Percentiles rank a stretch among this genome's conserved stretches.
Conservation (phyloP, 2,113 vertebrate species). For the Paralichthys olivaceus region DNA sequence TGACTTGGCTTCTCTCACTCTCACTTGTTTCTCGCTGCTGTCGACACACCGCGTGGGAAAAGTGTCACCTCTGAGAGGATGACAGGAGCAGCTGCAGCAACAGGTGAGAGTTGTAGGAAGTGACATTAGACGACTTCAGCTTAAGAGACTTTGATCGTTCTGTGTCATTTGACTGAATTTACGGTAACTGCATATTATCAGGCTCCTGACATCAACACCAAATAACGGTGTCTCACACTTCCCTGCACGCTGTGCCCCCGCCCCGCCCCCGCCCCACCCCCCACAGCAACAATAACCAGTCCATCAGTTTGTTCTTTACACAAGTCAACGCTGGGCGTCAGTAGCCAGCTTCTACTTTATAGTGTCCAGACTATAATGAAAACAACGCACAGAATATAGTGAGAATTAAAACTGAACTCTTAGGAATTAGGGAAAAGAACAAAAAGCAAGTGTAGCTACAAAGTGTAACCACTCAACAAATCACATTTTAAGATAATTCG, state of each 20-base stretch:
- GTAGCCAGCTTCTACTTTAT: not conserved
- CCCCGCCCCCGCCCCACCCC: not conserved
- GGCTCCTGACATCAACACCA: not conserved
- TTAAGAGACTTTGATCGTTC: not conserved
- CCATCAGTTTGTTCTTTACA: not conserved
- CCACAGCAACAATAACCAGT: not conserved
- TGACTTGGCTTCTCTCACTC: slow-evolving; percentile 2
- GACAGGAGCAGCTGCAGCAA: slow-evolving; percentile 30
- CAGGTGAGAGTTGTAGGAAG: slow-evolving; percentile 36
- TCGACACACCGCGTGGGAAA: slow-evolving; percentile 27
- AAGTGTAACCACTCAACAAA: no score
- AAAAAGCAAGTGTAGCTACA: no score
- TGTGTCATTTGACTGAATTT: not conserved
- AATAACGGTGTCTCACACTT: not conserved
- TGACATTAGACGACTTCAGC: not conserved
- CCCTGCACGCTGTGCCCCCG: not conserved
- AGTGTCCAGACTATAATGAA: not conserved
- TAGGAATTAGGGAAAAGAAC: no score
- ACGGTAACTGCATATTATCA: no score
- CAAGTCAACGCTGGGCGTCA: not conserved
- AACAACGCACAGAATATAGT: no score
- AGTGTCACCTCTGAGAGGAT: slow-evolving; percentile 20
- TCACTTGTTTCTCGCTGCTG: slow-evolving; percentile 20
- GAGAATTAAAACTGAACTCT: no score
- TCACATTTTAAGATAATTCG: not conserved